Percentiles rank a stretch among this genome's conserved stretches.
Conservation (phyloP, 2,797 vertebrate species). For the Sebastes umbrosus region DNA sequence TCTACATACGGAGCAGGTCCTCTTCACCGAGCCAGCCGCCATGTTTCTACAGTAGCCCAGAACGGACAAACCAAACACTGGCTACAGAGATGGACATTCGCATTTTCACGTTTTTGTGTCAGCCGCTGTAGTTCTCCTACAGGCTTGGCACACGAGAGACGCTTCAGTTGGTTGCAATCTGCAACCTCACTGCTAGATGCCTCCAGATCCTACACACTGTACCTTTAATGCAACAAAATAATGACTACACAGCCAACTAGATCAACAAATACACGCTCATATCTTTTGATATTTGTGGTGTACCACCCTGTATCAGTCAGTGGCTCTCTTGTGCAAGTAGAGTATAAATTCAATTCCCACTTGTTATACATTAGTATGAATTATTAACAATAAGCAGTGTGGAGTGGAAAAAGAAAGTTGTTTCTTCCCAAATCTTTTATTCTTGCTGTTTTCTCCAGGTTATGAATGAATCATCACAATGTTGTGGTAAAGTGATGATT, state of each 20-base stretch:
- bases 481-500: slow-evolving; percentile 5
- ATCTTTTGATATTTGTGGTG: background rate
- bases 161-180: background rate
- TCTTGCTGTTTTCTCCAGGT: background rate
- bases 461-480: slow-evolving; percentile 16
- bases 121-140: background rate
- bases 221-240: background rate
- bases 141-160: background rate
- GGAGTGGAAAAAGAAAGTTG: background rate
- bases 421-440: background rate
- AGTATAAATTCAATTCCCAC: background rate
- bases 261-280: background rate
- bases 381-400: slow-evolving; percentile 3
- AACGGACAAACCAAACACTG: background rate
- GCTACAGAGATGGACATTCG: background rate
- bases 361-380: background rate
- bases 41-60: too few species aligned
- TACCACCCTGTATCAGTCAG: background rate
- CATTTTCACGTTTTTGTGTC: background rate
- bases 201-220: background rate
- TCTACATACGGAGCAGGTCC: too few species aligned
- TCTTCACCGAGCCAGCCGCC: too few species aligned
- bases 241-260: background rate
- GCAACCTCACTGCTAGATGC: background rate
- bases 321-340: background rate